Evolutionary conservation across 1,140 invertebrate species (phyloP).

Genomic region (Drosophila pruinosa): DNA sequence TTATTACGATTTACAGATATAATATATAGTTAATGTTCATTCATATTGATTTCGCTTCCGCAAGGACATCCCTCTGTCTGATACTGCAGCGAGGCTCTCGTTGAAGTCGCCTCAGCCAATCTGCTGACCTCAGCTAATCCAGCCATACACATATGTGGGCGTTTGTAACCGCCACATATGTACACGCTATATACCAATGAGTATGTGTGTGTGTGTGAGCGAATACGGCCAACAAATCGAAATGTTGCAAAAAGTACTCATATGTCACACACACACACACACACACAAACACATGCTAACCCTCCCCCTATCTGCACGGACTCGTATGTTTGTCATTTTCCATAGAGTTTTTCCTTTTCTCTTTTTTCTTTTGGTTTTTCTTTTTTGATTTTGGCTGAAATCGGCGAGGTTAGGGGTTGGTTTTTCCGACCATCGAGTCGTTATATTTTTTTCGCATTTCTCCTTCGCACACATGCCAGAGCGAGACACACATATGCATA

Average conservation of each 20-base stretch:
- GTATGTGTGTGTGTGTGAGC: slow-evolving; percentile 32
- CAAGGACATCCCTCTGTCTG: not conserved
- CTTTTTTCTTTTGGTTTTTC: slow-evolving; percentile 24
- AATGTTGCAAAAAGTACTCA: slow-evolving; percentile 79
- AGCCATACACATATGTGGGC: slow-evolving; percentile 68
- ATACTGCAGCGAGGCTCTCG: not conserved
- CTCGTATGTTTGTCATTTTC: slow-evolving; percentile 49
- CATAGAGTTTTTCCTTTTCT: slow-evolving; percentile 33
- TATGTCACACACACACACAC: slow-evolving; percentile 57
- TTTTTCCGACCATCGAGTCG: slow-evolving; percentile 71
- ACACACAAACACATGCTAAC: slow-evolving; percentile 52
- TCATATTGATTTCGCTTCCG: not conserved
- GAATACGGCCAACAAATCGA: slow-evolving; percentile 66
- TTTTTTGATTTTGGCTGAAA: slow-evolving; percentile 50
- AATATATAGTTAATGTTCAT: not conserved
- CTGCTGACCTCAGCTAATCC: slow-evolving; percentile 63
- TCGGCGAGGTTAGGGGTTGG: slow-evolving; percentile 59
- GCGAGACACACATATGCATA: slow-evolving; percentile 51
- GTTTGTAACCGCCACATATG: slow-evolving; percentile 9
- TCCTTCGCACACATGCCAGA: slow-evolving; percentile 68
- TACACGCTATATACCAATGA: slow-evolving; percentile 31
- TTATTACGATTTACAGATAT: too few species aligned
- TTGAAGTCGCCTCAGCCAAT: slow-evolving; percentile 46
- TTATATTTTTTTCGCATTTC: slow-evolving; percentile 64
- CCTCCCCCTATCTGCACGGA: slow-evolving; percentile 24